Evolutionary conservation across 2,113 vertebrate genomes (phyloP).

Genomic region (Herpetotheres cachinnans): DNA sequence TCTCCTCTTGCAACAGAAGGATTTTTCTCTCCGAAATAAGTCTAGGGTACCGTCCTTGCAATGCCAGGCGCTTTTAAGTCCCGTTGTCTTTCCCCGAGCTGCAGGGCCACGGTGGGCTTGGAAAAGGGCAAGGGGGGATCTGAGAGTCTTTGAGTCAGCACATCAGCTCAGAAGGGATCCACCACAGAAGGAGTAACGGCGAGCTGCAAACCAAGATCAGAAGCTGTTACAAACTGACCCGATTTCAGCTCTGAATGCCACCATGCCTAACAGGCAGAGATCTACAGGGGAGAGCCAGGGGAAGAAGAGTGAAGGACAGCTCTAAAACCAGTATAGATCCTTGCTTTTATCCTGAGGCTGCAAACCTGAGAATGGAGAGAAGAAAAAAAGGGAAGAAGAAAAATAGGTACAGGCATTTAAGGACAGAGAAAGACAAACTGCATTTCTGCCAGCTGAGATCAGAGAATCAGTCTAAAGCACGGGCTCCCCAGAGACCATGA

Average conservation of each 20-base stretch:
- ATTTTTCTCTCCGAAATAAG: not conserved
- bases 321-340: conserved; percentile 97
- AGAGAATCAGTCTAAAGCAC: not conserved
- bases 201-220: conserved; percentile 97
- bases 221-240: conserved; percentile 88
- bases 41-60: conserved; percentile 20
- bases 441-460: conserved; percentile 4
- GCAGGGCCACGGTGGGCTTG: conserved; percentile 41
- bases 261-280: conserved; percentile 72
- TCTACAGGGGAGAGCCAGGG: conserved; percentile 75
- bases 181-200: conserved; percentile 86
- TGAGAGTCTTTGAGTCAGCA: conserved; percentile 64
- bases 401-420: conserved; percentile 67
- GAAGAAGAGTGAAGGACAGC: conserved; percentile 66
- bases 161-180: conserved; percentile 90
- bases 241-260: conserved; percentile 72
- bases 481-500: not conserved
- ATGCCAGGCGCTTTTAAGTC: conserved; percentile 58
- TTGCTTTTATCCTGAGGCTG: conserved; percentile 96
- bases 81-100: conserved; percentile 53
- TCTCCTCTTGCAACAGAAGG: conserved; percentile 23
- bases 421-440: conserved; percentile 59
- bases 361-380: conserved; percentile 88
- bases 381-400: conserved; percentile 55
- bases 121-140: conserved; percentile 58